phyloP scores from a whole-genome alignment of 2,797 vertebrate species.

The Tapera naevia region DNA sequence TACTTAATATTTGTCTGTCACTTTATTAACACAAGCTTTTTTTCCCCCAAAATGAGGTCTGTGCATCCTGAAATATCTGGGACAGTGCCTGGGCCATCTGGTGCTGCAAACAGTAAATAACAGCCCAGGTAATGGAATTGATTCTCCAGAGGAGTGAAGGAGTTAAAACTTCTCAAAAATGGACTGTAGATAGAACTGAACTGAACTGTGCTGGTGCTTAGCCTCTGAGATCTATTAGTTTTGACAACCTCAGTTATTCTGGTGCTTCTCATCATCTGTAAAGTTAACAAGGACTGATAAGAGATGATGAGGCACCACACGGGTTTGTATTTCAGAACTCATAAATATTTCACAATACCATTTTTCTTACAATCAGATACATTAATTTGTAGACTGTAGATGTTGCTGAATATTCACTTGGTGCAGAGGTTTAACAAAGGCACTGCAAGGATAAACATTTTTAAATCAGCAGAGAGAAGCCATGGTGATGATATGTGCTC shows the following conservation, averaged over 20 bases:
- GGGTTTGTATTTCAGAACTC: slow-evolving; percentile 76
- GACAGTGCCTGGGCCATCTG: not conserved
- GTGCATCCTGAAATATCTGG: not conserved
- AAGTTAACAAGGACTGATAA: slow-evolving; percentile 76
- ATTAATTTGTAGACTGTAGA: slow-evolving; percentile 68
- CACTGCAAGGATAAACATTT: slow-evolving; percentile 57
- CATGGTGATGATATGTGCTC: not conserved
- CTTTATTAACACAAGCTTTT: not conserved
- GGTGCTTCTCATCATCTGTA: slow-evolving; percentile 71
- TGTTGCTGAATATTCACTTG: slow-evolving; percentile 59
- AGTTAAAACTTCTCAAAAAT: slow-evolving; percentile 57
- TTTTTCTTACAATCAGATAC: slow-evolving; percentile 76
- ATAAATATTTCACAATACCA: slow-evolving; percentile 73
- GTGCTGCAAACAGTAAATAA: not conserved
- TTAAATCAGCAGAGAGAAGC: slow-evolving; percentile 12
- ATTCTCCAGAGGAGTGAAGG: slow-evolving; percentile 18
- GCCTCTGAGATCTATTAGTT: slow-evolving; percentile 71
- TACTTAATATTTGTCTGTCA: not conserved
- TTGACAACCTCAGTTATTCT: slow-evolving; percentile 73
- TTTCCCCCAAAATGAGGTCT: not conserved
- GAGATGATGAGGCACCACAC: slow-evolving; percentile 66
- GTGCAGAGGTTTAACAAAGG: slow-evolving; percentile 64
- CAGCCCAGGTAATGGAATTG: not conserved
- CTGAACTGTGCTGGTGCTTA: slow-evolving; percentile 9
- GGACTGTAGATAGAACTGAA: slow-evolving; percentile 38